phyloP scores from a whole-genome alignment of 2,888 invertebrate species.

The Epistrophella euchroma region DNA sequence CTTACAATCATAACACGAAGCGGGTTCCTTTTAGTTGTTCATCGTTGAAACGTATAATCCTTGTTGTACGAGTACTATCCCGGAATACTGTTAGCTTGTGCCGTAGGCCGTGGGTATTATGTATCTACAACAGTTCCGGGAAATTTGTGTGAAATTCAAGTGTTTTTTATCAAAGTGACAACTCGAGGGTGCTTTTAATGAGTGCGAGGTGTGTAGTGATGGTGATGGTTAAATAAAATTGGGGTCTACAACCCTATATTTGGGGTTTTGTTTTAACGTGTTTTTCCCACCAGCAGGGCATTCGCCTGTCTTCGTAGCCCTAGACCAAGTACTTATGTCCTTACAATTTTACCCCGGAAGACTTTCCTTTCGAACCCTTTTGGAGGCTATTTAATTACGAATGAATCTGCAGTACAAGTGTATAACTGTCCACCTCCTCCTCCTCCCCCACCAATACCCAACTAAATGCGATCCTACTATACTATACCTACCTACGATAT shows the following conservation, averaged over 20 bases:
- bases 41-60: conserved; percentile 66
- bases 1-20: conserved; percentile 15
- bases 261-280: conserved; percentile 29
- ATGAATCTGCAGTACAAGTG: conserved; percentile 16
- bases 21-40: conserved; percentile 38
- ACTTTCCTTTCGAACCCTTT: conserved; percentile 16
- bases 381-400: conserved; percentile 2
- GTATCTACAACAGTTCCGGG: conserved; percentile 43
- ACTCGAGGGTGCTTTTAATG: conserved; percentile 31
- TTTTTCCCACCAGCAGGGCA: conserved; percentile 27
- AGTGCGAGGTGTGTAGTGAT: conserved; percentile 27
- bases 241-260: conserved; percentile 70
- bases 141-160: conserved; percentile 56
- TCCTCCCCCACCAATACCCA: not conserved
- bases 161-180: conserved; percentile 63
- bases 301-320: conserved; percentile 12
- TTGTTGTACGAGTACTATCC: conserved; percentile 60
- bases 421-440: conserved; percentile 15
- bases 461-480: conserved; percentile 42
- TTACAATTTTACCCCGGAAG: conserved; percentile 25
- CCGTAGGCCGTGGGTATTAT: not conserved
- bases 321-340: not conserved
- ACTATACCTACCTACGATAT: conserved; percentile 1
- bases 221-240: conserved; percentile 36
- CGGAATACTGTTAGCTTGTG: conserved; percentile 52